phyloP scores from a whole-genome alignment of 2,888 invertebrate species.

The Trypoxylon attenuatum region DNA sequence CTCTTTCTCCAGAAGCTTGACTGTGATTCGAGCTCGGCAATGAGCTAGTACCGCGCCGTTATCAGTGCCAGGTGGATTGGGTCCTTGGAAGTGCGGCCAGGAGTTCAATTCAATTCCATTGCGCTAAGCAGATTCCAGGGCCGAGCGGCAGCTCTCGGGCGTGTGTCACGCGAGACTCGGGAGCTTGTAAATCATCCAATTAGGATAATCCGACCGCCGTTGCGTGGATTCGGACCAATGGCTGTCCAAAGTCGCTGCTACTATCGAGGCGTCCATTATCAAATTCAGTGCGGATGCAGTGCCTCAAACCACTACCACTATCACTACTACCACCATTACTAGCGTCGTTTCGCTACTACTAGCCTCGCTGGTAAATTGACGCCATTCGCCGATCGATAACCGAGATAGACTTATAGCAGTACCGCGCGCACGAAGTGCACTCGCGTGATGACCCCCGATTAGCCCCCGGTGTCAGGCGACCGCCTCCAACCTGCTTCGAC shows the following conservation, averaged over 20 bases:
- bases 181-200: constrained; percentile 50
- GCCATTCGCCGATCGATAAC: not conserved
- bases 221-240: constrained; percentile 15
- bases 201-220: constrained; percentile 44
- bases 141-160: too few relatives aligned
- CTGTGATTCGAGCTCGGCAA: too few relatives aligned
- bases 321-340: too few relatives aligned
- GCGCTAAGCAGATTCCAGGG: not conserved
- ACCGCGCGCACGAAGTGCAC: too few relatives aligned
- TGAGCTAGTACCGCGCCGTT: not conserved
- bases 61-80: not conserved
- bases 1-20: too few relatives aligned
- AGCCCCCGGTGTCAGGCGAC: too few relatives aligned
- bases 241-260: not conserved
- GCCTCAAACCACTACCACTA: not conserved
- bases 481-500: too few relatives aligned
- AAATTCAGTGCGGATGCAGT: not conserved
- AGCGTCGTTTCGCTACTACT: too few relatives aligned
- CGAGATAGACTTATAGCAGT: too few relatives aligned
- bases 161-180: constrained; percentile 26
- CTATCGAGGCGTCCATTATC: constrained; percentile 20
- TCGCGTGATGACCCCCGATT: too few relatives aligned
- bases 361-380: not conserved
- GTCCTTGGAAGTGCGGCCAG: not conserved
- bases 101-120: not conserved